Percentiles rank a stretch among this genome's conserved stretches.
phyloP scores from a whole-genome alignment of 2,888 invertebrate genomes.

The Pantelozetes paolii region DNA sequence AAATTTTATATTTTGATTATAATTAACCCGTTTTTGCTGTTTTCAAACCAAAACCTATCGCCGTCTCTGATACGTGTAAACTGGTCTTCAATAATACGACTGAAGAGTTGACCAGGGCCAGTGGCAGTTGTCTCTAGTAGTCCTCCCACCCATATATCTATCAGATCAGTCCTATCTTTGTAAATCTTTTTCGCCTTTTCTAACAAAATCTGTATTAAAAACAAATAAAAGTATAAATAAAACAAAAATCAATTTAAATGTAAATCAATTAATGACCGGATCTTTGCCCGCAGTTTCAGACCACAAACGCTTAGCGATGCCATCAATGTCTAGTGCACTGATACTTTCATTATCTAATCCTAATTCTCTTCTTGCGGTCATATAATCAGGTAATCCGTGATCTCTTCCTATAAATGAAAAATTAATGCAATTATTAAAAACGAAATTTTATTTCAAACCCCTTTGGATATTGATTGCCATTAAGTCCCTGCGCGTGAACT shows the following conservation, averaged over 20 bases:
- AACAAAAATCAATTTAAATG: neutral
- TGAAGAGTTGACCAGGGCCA: constrained; percentile 58
- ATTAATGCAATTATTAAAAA: neutral
- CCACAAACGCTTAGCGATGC: constrained; percentile 17
- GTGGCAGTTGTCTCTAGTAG: constrained; percentile 57
- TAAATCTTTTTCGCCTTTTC: neutral
- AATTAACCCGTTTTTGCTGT: constrained; percentile 50
- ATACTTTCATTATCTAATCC: constrained; percentile 50
- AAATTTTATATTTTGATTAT: neutral
- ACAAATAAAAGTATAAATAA: neutral
- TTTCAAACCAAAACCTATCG: constrained; percentile 62
- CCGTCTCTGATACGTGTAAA: constrained; percentile 59
- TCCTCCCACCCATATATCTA: constrained; percentile 61
- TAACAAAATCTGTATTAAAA: neutral
- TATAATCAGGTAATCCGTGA: constrained; percentile 62
- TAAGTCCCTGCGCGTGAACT: constrained; percentile 60
- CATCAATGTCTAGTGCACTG: neutral
- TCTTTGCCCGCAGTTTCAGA: neutral
- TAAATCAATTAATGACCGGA: neutral
- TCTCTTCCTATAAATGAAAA: constrained; percentile 52
- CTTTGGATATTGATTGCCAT: constrained; percentile 62
- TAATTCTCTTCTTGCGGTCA: constrained; percentile 58
- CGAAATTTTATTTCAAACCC: constrained; percentile 41
- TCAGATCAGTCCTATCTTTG: constrained; percentile 50
- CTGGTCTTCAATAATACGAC: constrained; percentile 58